Evolutionary conservation across 2,888 invertebrate genomes (phyloP), one percentile per base, ranked within the genome.

Genomic region (Zelleria hepariella): DNA sequence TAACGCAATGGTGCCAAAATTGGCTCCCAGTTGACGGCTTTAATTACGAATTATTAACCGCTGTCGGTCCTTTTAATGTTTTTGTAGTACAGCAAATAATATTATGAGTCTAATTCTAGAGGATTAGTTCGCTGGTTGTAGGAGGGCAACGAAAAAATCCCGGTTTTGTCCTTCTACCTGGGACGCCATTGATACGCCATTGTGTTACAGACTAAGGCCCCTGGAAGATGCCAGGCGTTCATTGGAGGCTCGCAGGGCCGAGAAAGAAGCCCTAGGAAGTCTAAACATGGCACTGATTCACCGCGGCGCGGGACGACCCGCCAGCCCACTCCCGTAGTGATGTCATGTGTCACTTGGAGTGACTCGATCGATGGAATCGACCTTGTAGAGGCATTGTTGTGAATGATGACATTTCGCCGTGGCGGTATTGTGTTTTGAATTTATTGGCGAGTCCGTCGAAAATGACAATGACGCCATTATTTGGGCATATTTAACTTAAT

Each of bases 231-330:
- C 32, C 32, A 10, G 32, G 32, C 32, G 32, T 15, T 10, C 32
- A 42, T 10, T 32, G 32, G n/a, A n/a, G n/a, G n/a, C n/a, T n/a
- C n/a, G n/a, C n/a, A n/a, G n/a, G 10, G 32, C 32, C 5, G 32
- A 32, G 10, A 48, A 69, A 71, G 79, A 80, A 82, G 78, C 78
- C 82, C 78, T 77, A 73, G 15, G 10, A 10, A 15, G n/a, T n/a
- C 15, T 32, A 10, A 42, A 42, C 75, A 75, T 78, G 73, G 75
- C 75, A 71, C 73, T 77, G 77, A 81, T 78, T 77, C 74, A 26
- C 24, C 25, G 42, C 2, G 42, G 15, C 51, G 21, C 21, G 10
- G 8, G 23, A 15, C 20, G 23, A 51, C 21, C n/a, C 5, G 54
- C 18, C 6, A 25, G 26, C 54, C 18, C 54, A 54, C 26, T 3